These are phyloP conservation scores for Stichodactyla helianthus DNA, from an alignment of 64 coral and sea anemone genomes.

Conservation along the genomic window DNA sequence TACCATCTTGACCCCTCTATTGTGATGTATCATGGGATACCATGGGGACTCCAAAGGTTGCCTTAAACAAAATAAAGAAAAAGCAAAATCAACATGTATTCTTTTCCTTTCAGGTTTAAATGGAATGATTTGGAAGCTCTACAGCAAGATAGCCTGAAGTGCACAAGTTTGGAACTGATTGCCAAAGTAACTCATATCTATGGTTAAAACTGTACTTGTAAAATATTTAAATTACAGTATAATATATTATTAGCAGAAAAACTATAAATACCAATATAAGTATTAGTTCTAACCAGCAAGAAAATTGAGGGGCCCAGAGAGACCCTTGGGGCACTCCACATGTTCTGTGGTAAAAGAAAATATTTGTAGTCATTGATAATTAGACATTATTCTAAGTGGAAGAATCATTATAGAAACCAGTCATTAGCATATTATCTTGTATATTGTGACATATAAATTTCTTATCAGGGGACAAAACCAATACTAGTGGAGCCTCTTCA, in stretches of 20 bases:
- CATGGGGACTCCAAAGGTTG: too few species aligned
- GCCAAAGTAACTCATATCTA: slow-evolving; percentile 10
- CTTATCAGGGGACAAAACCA: slow-evolving; percentile 51
- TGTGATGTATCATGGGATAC: too few species aligned
- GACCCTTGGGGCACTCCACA: background rate
- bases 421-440: too few species aligned
- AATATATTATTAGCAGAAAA: too few species aligned
- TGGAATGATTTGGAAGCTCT: slow-evolving; percentile 45
- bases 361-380: background rate
- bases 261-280: too few species aligned
- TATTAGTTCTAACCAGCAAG: background rate
- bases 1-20: too few species aligned
- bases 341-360: background rate
- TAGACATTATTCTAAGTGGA: too few species aligned
- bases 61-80: too few species aligned
- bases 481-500: slow-evolving; percentile 67
- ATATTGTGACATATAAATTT: background rate
- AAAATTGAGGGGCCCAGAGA: background rate
- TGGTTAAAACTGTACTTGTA: too few species aligned
- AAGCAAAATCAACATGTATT: background rate
- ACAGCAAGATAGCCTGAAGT: slow-evolving; percentile 25
- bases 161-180: slow-evolving; percentile 25
- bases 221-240: too few species aligned
- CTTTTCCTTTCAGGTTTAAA: slow-evolving; percentile 30
- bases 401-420: too few species aligned